Evolutionary conservation across 2,888 invertebrate species (phyloP).

Genomic region (Strigamia maritima): DNA sequence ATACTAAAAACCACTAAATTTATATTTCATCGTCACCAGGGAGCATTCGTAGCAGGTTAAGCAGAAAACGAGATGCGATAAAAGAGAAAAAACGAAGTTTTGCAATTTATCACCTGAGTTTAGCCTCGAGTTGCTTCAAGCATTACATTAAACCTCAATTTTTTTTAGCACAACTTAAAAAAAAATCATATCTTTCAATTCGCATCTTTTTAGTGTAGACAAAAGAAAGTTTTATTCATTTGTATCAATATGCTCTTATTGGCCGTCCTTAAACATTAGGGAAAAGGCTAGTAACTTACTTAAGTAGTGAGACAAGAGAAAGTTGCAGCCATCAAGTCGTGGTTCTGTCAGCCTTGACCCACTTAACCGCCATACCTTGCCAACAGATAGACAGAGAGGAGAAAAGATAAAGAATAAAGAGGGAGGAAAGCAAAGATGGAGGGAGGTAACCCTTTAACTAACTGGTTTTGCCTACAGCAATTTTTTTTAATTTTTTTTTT

Average conservation of each 20-base stretch:
- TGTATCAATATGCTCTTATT: neutral
- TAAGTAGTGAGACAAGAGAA: slow-evolving; percentile 24
- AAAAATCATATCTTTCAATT: too few species aligned
- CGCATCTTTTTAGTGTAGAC: too few species aligned
- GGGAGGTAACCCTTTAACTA: slow-evolving; percentile 10
- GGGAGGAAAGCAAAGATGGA: neutral
- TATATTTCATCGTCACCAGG: neutral
- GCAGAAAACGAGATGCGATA: neutral
- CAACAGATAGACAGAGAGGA: neutral
- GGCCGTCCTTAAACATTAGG: neutral
- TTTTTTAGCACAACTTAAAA: neutral
- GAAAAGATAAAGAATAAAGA: neutral
- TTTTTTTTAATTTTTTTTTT: too few species aligned
- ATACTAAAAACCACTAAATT: neutral
- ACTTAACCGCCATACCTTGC: slow-evolving; percentile 32
- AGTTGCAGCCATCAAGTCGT: slow-evolving; percentile 31
- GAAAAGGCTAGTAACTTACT: neutral
- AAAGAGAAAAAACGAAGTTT: neutral
- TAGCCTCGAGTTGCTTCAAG: neutral
- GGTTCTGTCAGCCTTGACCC: slow-evolving; percentile 30
- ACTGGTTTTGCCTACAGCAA: slow-evolving; percentile 11
- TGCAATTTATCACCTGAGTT: neutral
- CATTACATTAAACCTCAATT: neutral
- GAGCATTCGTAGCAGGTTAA: neutral
- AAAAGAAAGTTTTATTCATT: too few species aligned